phyloP scores from a whole-genome alignment of 2,113 vertebrate species.

The Acanthisitta chloris region DNA sequence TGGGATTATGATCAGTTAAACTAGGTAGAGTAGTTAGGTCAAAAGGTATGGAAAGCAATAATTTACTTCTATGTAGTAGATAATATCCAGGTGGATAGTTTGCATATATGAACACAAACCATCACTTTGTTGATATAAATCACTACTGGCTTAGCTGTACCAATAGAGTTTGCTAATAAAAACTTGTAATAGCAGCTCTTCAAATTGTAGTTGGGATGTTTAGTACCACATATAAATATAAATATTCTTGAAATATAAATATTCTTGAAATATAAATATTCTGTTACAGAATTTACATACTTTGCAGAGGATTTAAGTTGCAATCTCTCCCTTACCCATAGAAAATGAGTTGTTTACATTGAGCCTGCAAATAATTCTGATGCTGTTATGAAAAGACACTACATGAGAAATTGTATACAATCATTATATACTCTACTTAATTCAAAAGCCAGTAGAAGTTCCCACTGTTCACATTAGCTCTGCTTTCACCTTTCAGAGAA shows the following conservation, averaged over 20 bases:
- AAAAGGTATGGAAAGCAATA: not conserved
- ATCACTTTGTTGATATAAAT: not conserved
- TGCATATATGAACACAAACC: not conserved
- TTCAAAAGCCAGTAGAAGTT: not conserved
- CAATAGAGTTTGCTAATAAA: not conserved
- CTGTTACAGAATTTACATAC: not conserved
- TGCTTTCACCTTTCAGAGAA: not conserved
- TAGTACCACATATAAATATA: not conserved
- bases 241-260: too few relatives aligned
- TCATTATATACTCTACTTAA: not conserved
- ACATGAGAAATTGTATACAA: not conserved
- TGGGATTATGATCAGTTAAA: not conserved
- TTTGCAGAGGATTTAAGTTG: not conserved
- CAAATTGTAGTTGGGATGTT: not conserved
- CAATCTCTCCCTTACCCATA: not conserved
- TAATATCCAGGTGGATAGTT: not conserved
- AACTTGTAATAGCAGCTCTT: not conserved
- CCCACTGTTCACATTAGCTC: not conserved
- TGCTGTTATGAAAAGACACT: not conserved
- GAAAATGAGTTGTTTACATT: not conserved
- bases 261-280: not conserved
- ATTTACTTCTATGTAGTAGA: not conserved
- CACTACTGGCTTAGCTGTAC: not conserved
- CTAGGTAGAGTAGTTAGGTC: not conserved
- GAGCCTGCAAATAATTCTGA: not conserved